Evolutionary conservation across 2,888 invertebrate genomes (phyloP).

Genomic region (Heteropelma amictum): DNA sequence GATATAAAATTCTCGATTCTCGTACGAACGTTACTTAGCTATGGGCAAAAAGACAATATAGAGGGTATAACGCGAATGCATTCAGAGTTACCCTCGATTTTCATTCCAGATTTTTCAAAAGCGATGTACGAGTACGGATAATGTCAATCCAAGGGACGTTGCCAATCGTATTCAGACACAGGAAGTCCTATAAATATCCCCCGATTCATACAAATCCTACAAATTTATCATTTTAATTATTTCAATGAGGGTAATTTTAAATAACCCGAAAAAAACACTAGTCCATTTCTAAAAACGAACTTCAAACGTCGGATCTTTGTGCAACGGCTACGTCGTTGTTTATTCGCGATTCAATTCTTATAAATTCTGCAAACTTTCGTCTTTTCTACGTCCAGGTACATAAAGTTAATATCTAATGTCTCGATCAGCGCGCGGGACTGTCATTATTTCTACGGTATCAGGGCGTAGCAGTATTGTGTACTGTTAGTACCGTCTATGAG

Average conservation of each 20-base stretch:
- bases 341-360: no score
- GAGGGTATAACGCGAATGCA: background rate
- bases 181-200: no score
- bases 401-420: conserved; percentile 19
- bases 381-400: background rate
- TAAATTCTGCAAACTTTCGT: background rate
- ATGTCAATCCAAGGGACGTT: background rate
- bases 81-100: background rate
- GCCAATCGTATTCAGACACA: no score
- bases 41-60: conserved; percentile 11
- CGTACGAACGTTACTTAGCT: conserved; percentile 17
- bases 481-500: conserved; percentile 12
- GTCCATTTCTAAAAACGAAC: no score
- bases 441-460: conserved; percentile 24
- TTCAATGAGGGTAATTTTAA: no score
- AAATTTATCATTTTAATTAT: no score
- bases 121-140: background rate
- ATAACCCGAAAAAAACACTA: no score
- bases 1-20: conserved; percentile 9
- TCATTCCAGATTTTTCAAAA: background rate
- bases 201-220: no score
- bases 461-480: conserved; percentile 1
- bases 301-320: background rate
- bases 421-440: conserved; percentile 1
- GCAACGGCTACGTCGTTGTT: background rate